These are phyloP conservation scores for Aquatica leii DNA, from an alignment of 2,888 invertebrate genomes.

Conservation along the genomic window DNA sequence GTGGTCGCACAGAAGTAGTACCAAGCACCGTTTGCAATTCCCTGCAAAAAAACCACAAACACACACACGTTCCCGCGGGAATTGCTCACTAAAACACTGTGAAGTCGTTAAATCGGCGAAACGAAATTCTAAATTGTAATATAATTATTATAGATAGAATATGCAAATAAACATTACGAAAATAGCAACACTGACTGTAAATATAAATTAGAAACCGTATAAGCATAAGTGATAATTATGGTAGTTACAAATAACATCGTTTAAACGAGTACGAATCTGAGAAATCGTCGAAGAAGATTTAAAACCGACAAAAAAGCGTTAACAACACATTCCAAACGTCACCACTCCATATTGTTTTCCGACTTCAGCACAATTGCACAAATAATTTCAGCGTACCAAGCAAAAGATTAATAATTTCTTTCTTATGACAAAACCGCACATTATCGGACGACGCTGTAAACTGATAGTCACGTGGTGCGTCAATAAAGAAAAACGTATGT, in stretches of 20 bases:
- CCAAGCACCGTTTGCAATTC: conserved; percentile 37
- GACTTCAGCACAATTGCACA: conserved; percentile 58
- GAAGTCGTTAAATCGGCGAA: conserved; percentile 52
- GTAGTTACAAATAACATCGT: conserved; percentile 41
- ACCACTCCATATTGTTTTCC: conserved; percentile 51
- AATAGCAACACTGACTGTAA: conserved; percentile 53
- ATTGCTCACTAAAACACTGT: conserved; percentile 47
- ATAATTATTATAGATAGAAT: conserved; percentile 53
- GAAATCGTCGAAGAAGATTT: conserved; percentile 31
- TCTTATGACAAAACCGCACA: conserved; percentile 50
- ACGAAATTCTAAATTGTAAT: conserved; percentile 63
- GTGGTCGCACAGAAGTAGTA: conserved; percentile 36
- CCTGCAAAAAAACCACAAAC: conserved; percentile 25
- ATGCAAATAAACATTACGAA: conserved; percentile 57
- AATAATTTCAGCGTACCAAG: conserved; percentile 57
- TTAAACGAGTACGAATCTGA: conserved; percentile 39
- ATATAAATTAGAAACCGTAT: conserved; percentile 53
- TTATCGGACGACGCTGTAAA: conserved; percentile 46
- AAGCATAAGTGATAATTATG: conserved; percentile 46
- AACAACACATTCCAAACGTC: conserved; percentile 51
- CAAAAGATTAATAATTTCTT: conserved; percentile 54
- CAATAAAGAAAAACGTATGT: conserved; percentile 24
- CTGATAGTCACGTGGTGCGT: conserved; percentile 42
- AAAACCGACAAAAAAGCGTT: conserved; percentile 36
- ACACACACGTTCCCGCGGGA: conserved; percentile 42